Evolutionary conservation across 2,888 invertebrate genomes (phyloP).

Genomic region (Machimus rusticus): DNA sequence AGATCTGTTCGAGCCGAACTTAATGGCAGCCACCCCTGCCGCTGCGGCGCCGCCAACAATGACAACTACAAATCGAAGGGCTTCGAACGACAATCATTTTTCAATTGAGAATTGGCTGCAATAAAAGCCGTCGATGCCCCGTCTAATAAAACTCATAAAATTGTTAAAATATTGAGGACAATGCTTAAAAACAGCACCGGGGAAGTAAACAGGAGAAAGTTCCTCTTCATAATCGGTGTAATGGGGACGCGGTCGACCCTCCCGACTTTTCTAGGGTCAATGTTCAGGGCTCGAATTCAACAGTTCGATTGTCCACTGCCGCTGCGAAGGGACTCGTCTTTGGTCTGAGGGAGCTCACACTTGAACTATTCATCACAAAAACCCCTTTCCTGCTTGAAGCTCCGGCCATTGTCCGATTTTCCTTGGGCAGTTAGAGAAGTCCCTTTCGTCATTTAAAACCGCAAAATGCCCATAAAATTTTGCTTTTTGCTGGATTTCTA

Average conservation of each 20-base stretch:
- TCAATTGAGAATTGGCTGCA: constrained; percentile 45
- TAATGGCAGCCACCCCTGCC: constrained; percentile 4
- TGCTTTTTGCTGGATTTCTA: not conserved
- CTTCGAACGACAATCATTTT: constrained; percentile 42
- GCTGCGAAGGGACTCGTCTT: not conserved
- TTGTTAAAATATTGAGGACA: constrained; percentile 18
- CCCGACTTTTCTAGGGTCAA: not conserved
- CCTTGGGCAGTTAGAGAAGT: constrained; percentile 17
- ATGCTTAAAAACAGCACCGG: not conserved
- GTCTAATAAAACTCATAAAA: constrained; percentile 23
- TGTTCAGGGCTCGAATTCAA: not conserved
- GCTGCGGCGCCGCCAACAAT: not conserved
- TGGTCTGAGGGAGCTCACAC: constrained; percentile 4
- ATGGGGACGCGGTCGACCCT: not conserved
- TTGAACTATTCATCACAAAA: constrained; percentile 25
- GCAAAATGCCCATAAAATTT: constrained; percentile 18
- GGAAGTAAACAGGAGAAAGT: not conserved
- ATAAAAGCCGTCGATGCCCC: constrained; percentile 41
- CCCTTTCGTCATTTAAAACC: not conserved
- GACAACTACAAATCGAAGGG: constrained; percentile 34
- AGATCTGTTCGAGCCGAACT: not conserved
- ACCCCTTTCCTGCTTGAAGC: constrained; percentile 13
- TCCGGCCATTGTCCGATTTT: constrained; percentile 29
- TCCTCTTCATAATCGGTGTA: not conserved
- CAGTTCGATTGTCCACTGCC: not conserved